These are phyloP conservation scores for Chanos chanos DNA, from an alignment of 2,797 vertebrate genomes.

Conservation along the genomic window DNA sequence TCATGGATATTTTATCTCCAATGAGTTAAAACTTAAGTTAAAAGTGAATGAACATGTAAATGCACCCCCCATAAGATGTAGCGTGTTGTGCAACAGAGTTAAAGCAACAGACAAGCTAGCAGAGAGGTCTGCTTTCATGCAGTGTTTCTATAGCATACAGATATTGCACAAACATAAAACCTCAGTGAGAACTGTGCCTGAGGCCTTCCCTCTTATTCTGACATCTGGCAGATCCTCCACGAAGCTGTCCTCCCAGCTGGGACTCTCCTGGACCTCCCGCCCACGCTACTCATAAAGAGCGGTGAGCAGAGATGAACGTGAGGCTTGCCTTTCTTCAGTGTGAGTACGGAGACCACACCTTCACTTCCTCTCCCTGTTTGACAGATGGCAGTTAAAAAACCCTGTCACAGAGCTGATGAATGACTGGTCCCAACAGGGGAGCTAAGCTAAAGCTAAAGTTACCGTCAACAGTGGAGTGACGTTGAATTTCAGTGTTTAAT, in stretches of 20 bases:
- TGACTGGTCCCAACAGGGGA: conserved; percentile 8
- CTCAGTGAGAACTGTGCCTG: too few relatives aligned
- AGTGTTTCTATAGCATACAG: too few relatives aligned
- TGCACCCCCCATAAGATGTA: too few relatives aligned
- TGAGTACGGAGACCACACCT: conserved; percentile 17
- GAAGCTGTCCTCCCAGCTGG: conserved; percentile 34
- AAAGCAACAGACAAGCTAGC: too few relatives aligned
- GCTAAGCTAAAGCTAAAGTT: conserved; percentile 9
- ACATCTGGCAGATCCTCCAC: not conserved
- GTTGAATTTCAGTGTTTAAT: conserved; percentile 1
- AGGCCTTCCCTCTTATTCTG: too few relatives aligned
- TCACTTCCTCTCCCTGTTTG: conserved; percentile 30
- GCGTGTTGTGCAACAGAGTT: too few relatives aligned
- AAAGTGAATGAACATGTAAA: too few relatives aligned
- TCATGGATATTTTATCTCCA: too few relatives aligned
- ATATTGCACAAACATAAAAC: too few relatives aligned
- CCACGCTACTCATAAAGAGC: conserved; percentile 34
- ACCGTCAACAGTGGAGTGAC: not conserved
- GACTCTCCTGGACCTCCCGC: not conserved
- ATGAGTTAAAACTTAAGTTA: not conserved
- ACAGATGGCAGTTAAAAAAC: conserved; percentile 33
- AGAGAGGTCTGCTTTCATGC: too few relatives aligned
- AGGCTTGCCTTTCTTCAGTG: conserved; percentile 7
- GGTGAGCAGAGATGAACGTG: conserved; percentile 12
- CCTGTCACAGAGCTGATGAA: conserved; percentile 35